Percentiles rank a stretch among this genome's conserved stretches.
Evolutionary conservation across 2,113 vertebrate genomes (phyloP).

Genomic region (Emydura subglobosa): DNA sequence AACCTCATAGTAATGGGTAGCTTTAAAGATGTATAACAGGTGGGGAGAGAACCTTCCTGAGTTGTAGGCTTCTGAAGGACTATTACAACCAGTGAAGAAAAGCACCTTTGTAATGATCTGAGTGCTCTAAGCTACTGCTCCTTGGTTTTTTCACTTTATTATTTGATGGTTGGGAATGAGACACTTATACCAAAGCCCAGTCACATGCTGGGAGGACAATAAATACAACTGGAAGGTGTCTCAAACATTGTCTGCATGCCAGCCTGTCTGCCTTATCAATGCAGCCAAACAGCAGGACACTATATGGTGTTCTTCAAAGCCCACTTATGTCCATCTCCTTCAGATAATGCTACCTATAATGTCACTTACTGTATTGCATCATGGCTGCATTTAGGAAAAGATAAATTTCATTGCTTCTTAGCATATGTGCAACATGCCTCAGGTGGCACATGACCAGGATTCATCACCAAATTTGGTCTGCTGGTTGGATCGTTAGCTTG

Average conservation of each 20-base stretch:
- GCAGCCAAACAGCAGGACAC: not conserved
- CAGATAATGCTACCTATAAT: not conserved
- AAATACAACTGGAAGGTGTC: not conserved
- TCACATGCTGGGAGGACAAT: not conserved
- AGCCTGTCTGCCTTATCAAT: not conserved
- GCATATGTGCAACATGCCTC: too few relatives aligned
- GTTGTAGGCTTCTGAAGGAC: not conserved
- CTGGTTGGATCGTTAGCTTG: too few relatives aligned
- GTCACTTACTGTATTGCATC: not conserved
- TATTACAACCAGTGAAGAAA: not conserved
- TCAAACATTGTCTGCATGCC: not conserved
- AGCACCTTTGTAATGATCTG: not conserved
- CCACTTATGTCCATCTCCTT: not conserved
- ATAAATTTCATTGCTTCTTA: not conserved
- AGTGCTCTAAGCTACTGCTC: not conserved
- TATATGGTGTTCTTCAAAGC: not conserved
- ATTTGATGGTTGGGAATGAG: not conserved
- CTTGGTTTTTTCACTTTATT: not conserved
- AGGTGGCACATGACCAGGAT: too few relatives aligned
- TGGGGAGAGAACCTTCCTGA: not conserved
- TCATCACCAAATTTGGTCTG: too few relatives aligned
- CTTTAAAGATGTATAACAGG: not conserved
- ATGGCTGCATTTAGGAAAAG: not conserved
- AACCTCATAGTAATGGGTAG: not conserved
- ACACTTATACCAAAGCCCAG: not conserved